Conservation (phyloP, 1,140 invertebrate genomes). For the Lerema accius region DNA sequence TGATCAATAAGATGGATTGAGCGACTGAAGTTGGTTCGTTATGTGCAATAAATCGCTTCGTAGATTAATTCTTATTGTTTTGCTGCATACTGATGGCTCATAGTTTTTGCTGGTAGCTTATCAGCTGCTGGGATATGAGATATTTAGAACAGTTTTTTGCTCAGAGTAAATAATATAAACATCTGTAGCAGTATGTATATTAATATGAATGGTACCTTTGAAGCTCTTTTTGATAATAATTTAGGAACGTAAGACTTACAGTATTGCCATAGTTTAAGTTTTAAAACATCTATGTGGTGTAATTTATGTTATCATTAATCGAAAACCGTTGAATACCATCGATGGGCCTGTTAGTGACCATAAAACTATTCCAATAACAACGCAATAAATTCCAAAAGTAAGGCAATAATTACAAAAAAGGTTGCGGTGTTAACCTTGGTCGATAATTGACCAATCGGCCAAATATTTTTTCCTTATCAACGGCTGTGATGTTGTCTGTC, state of each 20-base stretch:
- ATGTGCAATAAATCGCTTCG: slow-evolving; percentile 28
- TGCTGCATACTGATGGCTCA: neutral
- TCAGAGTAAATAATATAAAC: too few relatives aligned
- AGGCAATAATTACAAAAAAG: slow-evolving; percentile 13
- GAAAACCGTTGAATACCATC: neutral
- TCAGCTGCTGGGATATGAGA: neutral
- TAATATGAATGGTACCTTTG: too few relatives aligned
- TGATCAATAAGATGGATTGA: slow-evolving; percentile 33
- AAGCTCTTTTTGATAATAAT: too few relatives aligned
- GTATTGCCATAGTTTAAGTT: too few relatives aligned
- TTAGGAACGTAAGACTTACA: too few relatives aligned
- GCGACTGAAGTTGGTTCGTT: slow-evolving; percentile 20
- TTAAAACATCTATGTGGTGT: slow-evolving; percentile 11
- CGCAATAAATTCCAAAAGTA: slow-evolving; percentile 17
- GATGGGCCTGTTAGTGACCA: neutral
- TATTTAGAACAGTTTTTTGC: slow-evolving; percentile 16
- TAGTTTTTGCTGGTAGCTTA: slow-evolving; percentile 10
- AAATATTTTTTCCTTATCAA: slow-evolving; percentile 31
- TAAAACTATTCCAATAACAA: slow-evolving; percentile 14
- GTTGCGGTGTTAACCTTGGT: slow-evolving; percentile 10
- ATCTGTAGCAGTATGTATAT: too few relatives aligned
- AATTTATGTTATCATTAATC: slow-evolving; percentile 2
- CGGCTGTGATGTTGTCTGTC: neutral
- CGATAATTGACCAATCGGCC: slow-evolving; percentile 21
- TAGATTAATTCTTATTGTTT: slow-evolving; percentile 27